A percentile compares a stretch with the other conserved stretches of the same genome.
phyloP scores from a whole-genome alignment of 2,888 invertebrate species.

The Camponotus fellah region DNA sequence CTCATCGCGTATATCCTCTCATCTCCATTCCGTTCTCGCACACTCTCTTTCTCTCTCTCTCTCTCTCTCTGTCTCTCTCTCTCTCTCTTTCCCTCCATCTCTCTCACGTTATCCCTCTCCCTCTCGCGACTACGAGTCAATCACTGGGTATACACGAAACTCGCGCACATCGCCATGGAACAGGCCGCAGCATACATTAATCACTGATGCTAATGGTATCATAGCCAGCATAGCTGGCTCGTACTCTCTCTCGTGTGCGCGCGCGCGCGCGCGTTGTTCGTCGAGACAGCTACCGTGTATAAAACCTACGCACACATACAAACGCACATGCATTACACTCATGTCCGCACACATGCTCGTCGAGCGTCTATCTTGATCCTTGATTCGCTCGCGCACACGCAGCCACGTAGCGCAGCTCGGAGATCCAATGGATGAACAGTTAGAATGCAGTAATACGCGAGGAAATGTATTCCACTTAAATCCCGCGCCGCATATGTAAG shows the following conservation, averaged over 20 bases:
- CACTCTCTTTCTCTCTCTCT: conserved; percentile 11
- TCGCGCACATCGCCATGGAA: conserved; percentile 78
- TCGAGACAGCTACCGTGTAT: conserved; percentile 46
- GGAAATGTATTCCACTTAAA: conserved; percentile 58
- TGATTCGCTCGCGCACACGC: conserved; percentile 67
- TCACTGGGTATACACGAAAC: conserved; percentile 79
- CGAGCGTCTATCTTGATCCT: conserved; percentile 70
- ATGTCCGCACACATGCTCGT: conserved; percentile 36
- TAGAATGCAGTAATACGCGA: conserved; percentile 59
- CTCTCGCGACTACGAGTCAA: conserved; percentile 77
- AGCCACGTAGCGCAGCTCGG: conserved; percentile 61
- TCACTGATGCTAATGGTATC: conserved; percentile 85
- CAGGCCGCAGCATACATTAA: conserved; percentile 84
- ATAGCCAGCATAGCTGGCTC: conserved; percentile 80
- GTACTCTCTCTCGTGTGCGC: conserved; percentile 60
- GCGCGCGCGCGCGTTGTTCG: conserved; percentile 54
- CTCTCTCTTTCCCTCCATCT: conserved; percentile 33
- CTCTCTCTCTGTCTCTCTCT: not conserved
- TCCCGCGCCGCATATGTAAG: conserved; percentile 33
- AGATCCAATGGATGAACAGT: conserved; percentile 73
- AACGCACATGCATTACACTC: not conserved
- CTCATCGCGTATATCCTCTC: conserved; percentile 52
- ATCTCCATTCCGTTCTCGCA: conserved; percentile 11
- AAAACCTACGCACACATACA: conserved; percentile 20
- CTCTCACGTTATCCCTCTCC: conserved; percentile 59